phyloP scores from a whole-genome alignment of 1,140 invertebrate genomes.

The Acromyrmex heyeri region DNA sequence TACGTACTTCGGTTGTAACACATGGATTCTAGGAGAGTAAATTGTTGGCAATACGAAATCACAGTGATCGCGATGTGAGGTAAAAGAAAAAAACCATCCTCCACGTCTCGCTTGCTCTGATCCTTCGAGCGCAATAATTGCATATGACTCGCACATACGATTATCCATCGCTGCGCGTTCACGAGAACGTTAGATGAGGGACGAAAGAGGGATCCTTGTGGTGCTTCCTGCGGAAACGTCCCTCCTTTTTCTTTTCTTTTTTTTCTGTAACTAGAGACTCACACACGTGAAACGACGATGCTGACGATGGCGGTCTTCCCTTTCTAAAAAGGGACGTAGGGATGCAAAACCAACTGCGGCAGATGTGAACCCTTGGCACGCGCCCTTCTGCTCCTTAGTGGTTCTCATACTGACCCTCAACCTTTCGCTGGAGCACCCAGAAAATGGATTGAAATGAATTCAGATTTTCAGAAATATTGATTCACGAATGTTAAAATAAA shows the following conservation, averaged over 20 bases:
- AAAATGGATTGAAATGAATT: too few species aligned
- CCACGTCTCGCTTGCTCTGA: background rate
- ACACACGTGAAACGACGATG: constrained; percentile 54
- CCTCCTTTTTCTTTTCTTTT: constrained; percentile 46
- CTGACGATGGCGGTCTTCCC: constrained; percentile 62
- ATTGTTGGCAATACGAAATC: constrained; percentile 2
- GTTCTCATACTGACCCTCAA: constrained; percentile 46
- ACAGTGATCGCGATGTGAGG: background rate
- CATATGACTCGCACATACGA: constrained; percentile 16
- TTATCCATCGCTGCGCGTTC: constrained; percentile 15
- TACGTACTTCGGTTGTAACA: background rate
- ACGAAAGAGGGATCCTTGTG: constrained; percentile 59
- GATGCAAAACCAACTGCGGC: constrained; percentile 82
- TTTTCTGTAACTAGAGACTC: constrained; percentile 81
- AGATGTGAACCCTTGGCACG: constrained; percentile 84
- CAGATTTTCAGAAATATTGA: too few species aligned
- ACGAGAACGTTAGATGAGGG: constrained; percentile 11
- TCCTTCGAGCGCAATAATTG: constrained; percentile 23
- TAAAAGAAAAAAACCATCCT: constrained; percentile 4
- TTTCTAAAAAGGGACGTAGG: constrained; percentile 74
- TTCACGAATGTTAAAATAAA: too few species aligned
- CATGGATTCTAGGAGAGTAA: background rate
- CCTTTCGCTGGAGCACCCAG: background rate
- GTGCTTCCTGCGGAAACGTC: constrained; percentile 84
- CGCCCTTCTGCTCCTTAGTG: constrained; percentile 76